Base-by-base conservation (phyloP, 1,140 invertebrate genomes). In the Atta texana region DNA sequence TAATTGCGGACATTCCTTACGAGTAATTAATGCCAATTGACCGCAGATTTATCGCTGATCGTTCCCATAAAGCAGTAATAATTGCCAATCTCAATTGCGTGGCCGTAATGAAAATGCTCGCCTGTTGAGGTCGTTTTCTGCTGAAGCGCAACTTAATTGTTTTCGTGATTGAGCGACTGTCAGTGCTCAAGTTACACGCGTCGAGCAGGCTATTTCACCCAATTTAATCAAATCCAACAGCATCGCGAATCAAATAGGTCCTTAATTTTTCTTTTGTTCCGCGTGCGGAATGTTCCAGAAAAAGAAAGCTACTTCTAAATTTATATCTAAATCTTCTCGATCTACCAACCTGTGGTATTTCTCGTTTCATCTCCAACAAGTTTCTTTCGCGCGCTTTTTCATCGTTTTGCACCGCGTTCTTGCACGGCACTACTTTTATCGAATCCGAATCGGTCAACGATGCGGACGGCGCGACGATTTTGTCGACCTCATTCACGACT, bases 281-380 rank as follows among this genome's bases (percentile, higher is more conserved):
- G 8, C 18, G n/a, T 31, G 8, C 12, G 24, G 3, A n/a, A 18
- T 53, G 0, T 44, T 44, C 7, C 39, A 44, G 39, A 44, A 10
- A 44, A 44, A 8, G 8, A 12, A 44, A 44, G 10, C 39, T 44
- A 44, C 7, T 44, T 44, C 0, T 21, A 51, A 6, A 69, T 77
- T 24, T 44, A 44, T 44, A 44, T 44, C 39, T 44, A 44, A 44
- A 10, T 44, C 18, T 34, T 55, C 16, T 51, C n/a, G 1, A 8
- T 49, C 49, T 51, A 89, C 88, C 55, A 86, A 90, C 88, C 86
- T 90, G 84, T 66, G 63, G 57, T 74, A 63, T 81, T 71, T 31
- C 71, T 51, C 12, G 75, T 4, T 63, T 86, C 51, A 28, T 49
- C 1, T 44, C 34, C 16, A 59, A 53, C 12, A 31, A 57, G 16